Evolutionary conservation across 2,113 vertebrate species (phyloP).

Genomic region (Maccullochella peelii): DNA sequence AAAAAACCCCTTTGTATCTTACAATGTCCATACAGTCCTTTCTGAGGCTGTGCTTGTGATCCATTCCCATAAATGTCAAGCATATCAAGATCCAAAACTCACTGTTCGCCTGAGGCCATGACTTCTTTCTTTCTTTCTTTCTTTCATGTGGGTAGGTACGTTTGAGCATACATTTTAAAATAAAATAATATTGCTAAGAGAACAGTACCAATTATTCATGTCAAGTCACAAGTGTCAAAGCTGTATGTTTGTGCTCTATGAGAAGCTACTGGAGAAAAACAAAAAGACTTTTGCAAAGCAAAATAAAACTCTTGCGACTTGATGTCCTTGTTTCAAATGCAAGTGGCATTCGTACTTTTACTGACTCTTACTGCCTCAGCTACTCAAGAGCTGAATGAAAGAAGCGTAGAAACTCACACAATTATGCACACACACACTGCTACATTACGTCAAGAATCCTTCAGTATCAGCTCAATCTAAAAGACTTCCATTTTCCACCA

Average conservation of each 20-base stretch:
- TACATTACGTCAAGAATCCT: background rate
- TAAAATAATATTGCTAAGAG: background rate
- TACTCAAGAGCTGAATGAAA: conserved; percentile 7
- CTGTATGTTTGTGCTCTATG: background rate
- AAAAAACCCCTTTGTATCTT: background rate
- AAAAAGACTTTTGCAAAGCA: background rate
- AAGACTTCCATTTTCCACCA: conserved; percentile 15
- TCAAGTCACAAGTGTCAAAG: background rate
- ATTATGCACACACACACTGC: background rate
- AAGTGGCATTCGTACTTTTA: background rate
- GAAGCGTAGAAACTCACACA: background rate
- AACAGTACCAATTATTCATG: background rate
- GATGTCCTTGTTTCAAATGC: conserved; percentile 16
- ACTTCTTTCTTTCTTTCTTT: background rate
- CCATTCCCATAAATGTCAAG: conserved; percentile 21
- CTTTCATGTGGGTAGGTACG: background rate
- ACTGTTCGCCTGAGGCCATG: background rate
- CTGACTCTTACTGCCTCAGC: background rate
- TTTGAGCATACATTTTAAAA: background rate
- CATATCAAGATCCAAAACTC: background rate
- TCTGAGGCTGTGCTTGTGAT: background rate
- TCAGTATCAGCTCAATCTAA: conserved; percentile 11
- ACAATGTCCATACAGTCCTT: background rate
- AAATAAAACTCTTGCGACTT: background rate
- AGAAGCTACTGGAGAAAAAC: too few species aligned